Conservation (phyloP, 2,888 invertebrate species). For the Stenodema calcarata region DNA sequence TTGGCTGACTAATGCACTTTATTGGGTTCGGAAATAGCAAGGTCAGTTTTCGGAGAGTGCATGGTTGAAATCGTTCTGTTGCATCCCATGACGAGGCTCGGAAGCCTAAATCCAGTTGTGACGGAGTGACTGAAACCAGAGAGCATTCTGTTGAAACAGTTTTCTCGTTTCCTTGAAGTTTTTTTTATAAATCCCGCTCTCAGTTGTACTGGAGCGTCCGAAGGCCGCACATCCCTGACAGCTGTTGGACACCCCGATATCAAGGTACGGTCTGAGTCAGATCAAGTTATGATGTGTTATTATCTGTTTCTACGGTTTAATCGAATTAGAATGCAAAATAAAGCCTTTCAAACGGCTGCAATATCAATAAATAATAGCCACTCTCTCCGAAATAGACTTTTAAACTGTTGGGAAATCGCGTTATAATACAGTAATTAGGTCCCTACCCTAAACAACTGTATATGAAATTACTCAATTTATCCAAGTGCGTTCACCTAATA, state of each 20-base stretch:
- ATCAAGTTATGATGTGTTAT: too few relatives aligned
- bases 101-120: neutral
- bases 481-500: too few relatives aligned
- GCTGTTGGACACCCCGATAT: neutral
- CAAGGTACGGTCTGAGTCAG: neutral
- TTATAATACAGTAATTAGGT: too few relatives aligned
- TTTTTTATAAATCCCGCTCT: neutral
- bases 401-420: too few relatives aligned
- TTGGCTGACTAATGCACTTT: conserved; percentile 20
- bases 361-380: too few relatives aligned
- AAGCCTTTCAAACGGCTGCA: too few relatives aligned
- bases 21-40: neutral
- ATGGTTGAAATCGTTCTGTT: conserved; percentile 6
- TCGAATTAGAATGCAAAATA: too few relatives aligned
- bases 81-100: neutral
- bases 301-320: too few relatives aligned
- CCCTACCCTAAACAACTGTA: too few relatives aligned
- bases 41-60: neutral
- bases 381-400: too few relatives aligned
- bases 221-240: neutral
- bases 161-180: neutral
- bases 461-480: too few relatives aligned
- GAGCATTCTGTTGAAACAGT: neutral
- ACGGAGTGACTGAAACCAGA: neutral
- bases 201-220: neutral